phyloP scores from a whole-genome alignment of 2,888 invertebrate species.

The Philonicus albiceps region DNA sequence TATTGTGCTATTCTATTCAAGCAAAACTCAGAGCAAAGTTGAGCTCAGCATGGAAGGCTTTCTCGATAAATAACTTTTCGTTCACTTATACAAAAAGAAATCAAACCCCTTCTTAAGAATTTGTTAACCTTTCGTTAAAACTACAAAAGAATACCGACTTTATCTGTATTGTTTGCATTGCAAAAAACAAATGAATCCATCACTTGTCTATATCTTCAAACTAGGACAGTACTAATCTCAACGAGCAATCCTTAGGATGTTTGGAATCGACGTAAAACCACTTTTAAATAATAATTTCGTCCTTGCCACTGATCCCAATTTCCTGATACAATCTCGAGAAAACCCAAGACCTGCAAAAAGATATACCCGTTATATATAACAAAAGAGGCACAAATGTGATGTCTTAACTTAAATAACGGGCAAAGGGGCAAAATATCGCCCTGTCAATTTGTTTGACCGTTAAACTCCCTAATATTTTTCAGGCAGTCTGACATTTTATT shows the following conservation, averaged over 20 bases:
- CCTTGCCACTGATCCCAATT: constrained; percentile 40
- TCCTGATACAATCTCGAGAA: constrained; percentile 36
- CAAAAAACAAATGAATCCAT: background rate
- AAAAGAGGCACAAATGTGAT: constrained; percentile 15
- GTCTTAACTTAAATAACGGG: constrained; percentile 30
- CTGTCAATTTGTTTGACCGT: constrained; percentile 49
- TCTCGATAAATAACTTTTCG: too few species aligned
- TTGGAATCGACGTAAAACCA: constrained; percentile 4
- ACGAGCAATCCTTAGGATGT: background rate
- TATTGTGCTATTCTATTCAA: too few species aligned
- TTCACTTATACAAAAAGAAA: too few species aligned
- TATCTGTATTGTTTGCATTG: too few species aligned
- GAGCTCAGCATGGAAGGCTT: too few species aligned
- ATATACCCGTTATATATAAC: constrained; percentile 5
- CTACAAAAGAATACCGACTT: too few species aligned
- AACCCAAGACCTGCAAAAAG: background rate
- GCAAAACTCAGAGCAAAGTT: too few species aligned
- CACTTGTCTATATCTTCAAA: background rate
- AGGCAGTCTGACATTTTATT: constrained; percentile 47
- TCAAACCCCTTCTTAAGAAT: too few species aligned
- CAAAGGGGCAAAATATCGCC: constrained; percentile 42
- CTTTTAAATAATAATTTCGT: constrained; percentile 41
- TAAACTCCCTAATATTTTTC: constrained; percentile 47
- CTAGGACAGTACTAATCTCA: background rate
- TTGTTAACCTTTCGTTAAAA: too few species aligned